Base-by-base conservation (phyloP, 2,113 vertebrate genomes). In the Rana temporaria region DNA sequence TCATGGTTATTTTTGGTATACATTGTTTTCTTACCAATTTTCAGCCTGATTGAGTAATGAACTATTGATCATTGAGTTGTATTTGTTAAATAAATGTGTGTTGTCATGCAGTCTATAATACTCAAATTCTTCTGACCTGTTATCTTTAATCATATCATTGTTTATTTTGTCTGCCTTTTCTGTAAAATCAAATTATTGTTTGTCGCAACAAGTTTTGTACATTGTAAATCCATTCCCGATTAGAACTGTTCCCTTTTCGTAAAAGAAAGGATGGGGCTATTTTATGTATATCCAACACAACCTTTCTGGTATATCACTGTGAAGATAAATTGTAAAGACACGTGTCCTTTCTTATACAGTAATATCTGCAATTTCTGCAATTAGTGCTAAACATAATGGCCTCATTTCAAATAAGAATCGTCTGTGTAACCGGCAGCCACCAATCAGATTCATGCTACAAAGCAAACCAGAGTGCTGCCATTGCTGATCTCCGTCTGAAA, bases 251-350 rank as follows among this genome's bases (percentile, higher is more conserved):
- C 90, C 90, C 88, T 94, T 71, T 66, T 67, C 52, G 74, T 65
- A 91, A 84, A 85, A 88, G 88, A 92, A 90, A 90, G 90, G 87
- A 90, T 91, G 87, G 89, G 93, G 93, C 91, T 92, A 91, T 92
- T 93, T 93, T 93, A 89, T 92, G 90, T 89, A 87, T 85, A 89
- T 85, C 79, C 84, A 91, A 95, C 95, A 93, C 92, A 92, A 91
- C 94, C 95, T 96, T 97, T 97, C 95, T 96, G 94, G 96, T 95
- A 89, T 92, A 99, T 97, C 97, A 98, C 97, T 99, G 97, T 99
- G 98, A 99, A 96, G 94, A 96, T 93, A 93, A 92, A 92, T 95
- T 96, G 87, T 93, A 92, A 93, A 95, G 93, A 94, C 92, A 90
- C 94, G 93, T 26, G n/a, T 60, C 78, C 20, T 17, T 34, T 17